Conservation (phyloP, 1,140 invertebrate genomes). For the Drosophila nikananu region DNA sequence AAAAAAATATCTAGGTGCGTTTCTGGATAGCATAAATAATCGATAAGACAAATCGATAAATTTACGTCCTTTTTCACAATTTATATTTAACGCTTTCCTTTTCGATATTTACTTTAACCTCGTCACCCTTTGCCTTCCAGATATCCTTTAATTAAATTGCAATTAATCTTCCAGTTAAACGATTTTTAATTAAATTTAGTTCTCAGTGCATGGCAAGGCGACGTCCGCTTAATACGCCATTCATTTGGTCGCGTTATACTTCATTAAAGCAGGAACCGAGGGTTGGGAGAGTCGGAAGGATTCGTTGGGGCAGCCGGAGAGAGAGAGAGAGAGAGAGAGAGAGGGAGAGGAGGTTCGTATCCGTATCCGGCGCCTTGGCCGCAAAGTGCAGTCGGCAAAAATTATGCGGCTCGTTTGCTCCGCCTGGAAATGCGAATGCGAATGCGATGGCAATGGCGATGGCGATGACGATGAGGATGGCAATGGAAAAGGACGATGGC, state of each 20-base stretch:
- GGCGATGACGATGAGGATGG: conserved; percentile 19
- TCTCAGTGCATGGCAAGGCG: conserved; percentile 55
- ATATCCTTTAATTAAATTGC: neutral
- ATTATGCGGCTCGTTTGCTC: conserved; percentile 80
- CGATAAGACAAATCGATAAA: neutral
- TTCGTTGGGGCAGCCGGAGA: neutral
- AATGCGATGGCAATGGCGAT: conserved; percentile 16
- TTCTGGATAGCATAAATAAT: too few relatives aligned
- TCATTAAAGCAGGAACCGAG: conserved; percentile 73
- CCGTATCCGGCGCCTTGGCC: conserved; percentile 70
- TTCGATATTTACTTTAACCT: neutral
- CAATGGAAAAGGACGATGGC: conserved; percentile 39
- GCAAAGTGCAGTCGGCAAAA: conserved; percentile 80
- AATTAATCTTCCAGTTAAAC: neutral
- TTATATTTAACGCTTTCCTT: neutral
- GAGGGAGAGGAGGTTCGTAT: conserved; percentile 19
- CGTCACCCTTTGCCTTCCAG: neutral
- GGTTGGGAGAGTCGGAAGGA: conserved; percentile 10
- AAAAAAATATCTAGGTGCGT: neutral
- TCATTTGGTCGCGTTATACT: conserved; percentile 80
- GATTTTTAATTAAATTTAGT: conserved; percentile 10
- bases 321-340: neutral
- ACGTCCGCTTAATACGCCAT: conserved; percentile 81
- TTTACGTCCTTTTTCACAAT: neutral
- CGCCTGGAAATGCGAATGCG: conserved; percentile 51